phyloP scores from a whole-genome alignment of 2,797 vertebrate genomes.

The Sylvia borin region DNA sequence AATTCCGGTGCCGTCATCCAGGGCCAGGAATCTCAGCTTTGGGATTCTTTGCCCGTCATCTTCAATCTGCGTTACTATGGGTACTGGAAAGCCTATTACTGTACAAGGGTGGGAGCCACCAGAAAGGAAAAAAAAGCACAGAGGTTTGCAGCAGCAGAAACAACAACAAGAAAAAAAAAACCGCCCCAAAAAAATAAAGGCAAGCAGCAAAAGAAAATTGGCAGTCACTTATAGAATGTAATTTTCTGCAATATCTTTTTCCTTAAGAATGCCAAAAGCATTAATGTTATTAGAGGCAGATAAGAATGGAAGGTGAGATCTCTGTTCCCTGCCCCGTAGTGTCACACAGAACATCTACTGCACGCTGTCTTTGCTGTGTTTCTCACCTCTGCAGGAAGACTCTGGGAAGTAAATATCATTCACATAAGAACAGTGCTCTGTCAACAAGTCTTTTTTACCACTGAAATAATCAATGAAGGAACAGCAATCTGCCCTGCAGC shows the following conservation, averaged over 20 bases:
- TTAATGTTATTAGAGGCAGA: background rate
- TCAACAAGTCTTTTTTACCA: conserved; percentile 61
- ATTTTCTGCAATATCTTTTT: background rate
- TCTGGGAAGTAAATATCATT: conserved; percentile 44
- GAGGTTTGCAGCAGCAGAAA: background rate
- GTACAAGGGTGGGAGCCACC: conserved; percentile 11
- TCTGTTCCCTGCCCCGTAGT: background rate
- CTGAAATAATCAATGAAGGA: conserved; percentile 65
- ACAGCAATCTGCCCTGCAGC: conserved; percentile 45
- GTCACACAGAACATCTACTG: background rate
- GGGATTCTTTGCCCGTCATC: conserved; percentile 51
- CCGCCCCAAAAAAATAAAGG: background rate
- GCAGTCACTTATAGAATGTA: background rate
- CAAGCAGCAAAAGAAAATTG: background rate
- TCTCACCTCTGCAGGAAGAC: conserved; percentile 7
- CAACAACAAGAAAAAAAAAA: background rate
- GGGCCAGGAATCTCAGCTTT: conserved; percentile 52
- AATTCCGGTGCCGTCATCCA: conserved; percentile 38
- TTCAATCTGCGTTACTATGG: conserved; percentile 62
- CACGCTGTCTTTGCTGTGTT: background rate
- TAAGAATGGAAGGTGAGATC: background rate
- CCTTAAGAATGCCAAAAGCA: background rate
- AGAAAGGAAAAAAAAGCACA: background rate
- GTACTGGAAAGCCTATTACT: conserved; percentile 59
- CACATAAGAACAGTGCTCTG: conserved; percentile 42